Base-by-base conservation (phyloP, 2,888 invertebrate species). In the Crossocerus cetratus region DNA sequence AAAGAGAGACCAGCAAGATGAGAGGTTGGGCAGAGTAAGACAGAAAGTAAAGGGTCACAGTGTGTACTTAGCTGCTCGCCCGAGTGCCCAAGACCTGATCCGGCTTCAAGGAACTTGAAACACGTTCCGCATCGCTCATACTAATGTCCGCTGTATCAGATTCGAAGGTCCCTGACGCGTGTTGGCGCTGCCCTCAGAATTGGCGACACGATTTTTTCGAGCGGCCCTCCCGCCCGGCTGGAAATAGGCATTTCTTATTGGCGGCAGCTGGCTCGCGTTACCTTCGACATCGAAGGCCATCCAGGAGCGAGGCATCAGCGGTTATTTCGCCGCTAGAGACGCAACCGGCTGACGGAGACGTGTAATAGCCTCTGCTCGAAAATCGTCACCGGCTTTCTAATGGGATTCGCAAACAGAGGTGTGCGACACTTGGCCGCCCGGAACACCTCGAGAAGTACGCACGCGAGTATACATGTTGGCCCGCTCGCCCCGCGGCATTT, bases 401-500 rank as follows among this genome's bases (percentile, higher is more conserved):
- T 56, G 67, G 72, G 61, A 74, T 74, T 65, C 16, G 57, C 65
- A 43, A 74, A 65, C 57, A 61, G 3, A 23, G 58, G 11, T 32
- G 32, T 32, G 8, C 32, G 32, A 32, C 32, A 32, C 5, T 32
- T 32, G 32, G 32, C 5, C 8, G 32, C 11, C 1, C 32, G 32
- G 11, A 32, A 32, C 1, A 32, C 32, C 8, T 32, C 45, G 42
- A 5, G 49, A 44, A 61, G 74, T 74, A 68, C 54, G 65, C 57
- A 68, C 4, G 68, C 63, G 68, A 58, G 45, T n/a, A 76, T 68
- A 58, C 65, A 43, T 65, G 71, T 71, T 61, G 69, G 62, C 63
- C 69, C 61, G 58, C 73, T 56, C 59, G 67, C 57, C 60, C 60
- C 64, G 58, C 74, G 65, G 74, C 72, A 68, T 80, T 79, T 77